A percentile compares a stretch with the other conserved stretches of the same genome.
These are phyloP conservation scores for Phaetusa simplex DNA, from an alignment of 2,113 vertebrate species.

Conservation along the genomic window DNA sequence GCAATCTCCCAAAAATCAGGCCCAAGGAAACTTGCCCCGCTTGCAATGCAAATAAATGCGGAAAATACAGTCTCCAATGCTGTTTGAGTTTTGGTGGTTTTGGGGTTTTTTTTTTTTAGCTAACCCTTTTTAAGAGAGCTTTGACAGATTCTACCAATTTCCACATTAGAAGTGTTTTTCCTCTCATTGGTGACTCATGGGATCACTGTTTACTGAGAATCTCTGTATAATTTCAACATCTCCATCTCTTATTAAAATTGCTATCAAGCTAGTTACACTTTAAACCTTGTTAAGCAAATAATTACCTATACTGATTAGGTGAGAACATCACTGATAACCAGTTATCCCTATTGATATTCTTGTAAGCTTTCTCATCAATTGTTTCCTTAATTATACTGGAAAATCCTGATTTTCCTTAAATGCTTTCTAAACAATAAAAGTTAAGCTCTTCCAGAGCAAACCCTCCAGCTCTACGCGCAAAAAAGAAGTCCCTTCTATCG, in stretches of 20 bases:
- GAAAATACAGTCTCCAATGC: neutral
- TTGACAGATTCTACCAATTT: neutral
- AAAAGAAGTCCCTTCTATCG: neutral
- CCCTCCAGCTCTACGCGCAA: neutral
- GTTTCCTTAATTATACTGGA: neutral
- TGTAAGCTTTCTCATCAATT: neutral
- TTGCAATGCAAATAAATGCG: neutral
- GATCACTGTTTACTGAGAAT: constrained; percentile 2
- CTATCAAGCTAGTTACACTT: neutral
- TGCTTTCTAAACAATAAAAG: neutral
- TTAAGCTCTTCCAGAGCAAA: neutral
- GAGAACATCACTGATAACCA: neutral
- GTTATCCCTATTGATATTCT: neutral
- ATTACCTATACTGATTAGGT: neutral
- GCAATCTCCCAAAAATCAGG: neutral
- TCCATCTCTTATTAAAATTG: neutral
- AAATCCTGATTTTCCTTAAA: neutral
- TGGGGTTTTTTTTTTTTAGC: neutral
- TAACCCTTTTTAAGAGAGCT: neutral
- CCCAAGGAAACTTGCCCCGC: neutral
- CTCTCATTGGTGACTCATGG: neutral
- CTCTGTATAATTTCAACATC: neutral
- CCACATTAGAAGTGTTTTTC: neutral
- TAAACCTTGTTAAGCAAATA: neutral
- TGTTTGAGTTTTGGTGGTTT: neutral